Evolutionary conservation across 2,797 vertebrate species (phyloP), one percentile per base, ranked within the genome.

Genomic region (Selene dorsalis): DNA sequence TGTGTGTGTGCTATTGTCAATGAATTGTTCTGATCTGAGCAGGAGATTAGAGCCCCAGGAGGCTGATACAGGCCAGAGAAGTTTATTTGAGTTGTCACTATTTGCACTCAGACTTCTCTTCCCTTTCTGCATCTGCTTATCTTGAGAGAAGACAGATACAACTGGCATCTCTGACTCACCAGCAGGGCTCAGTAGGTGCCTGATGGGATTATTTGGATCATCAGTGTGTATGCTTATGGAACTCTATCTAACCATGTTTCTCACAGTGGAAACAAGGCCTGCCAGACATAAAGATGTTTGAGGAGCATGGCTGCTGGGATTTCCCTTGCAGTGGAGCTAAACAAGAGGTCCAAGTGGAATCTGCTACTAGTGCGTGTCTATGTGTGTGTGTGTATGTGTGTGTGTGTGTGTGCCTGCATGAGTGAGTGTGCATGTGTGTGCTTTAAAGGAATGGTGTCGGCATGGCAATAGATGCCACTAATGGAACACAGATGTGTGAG

Each of bases 401-500:
- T 75, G 56, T 75, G 60, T 52, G 32, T 71, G 75, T 73, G 66
- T 62, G 62, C 5, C 38, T 50, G 75, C 64, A 50, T 48, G 68
- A 22, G 57, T 67, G 75, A 39, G 59, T 16, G 48, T 70, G 53
- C 28, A 17, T 2, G 26, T 18, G 50, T 69, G 63, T 65, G 67
- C 39, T 65, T 79, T 80, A 72, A 71, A 87, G 80, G 69, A 91
- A 77, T 63, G 70, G 81, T 79, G 86, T 84, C 47, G 32, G 90
- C 73, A 90, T 84, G 90, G 90, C 83, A 84, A 87, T 79, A 93
- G 93, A 92, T 82, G 79, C 87, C 84, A 73, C 88, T 94, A 94
- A 95, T 94, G 89, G 86, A 88, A 83, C 79, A 87, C 93, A 94
- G 92, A 91, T 95, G 94, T 87, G 83, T 77, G 63, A 85, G 89